A percentile compares a stretch with the other conserved stretches of the same genome.
These are phyloP conservation scores for Syngnathus typhle DNA, from an alignment of 2,113 vertebrate genomes.

Conservation along the genomic window DNA sequence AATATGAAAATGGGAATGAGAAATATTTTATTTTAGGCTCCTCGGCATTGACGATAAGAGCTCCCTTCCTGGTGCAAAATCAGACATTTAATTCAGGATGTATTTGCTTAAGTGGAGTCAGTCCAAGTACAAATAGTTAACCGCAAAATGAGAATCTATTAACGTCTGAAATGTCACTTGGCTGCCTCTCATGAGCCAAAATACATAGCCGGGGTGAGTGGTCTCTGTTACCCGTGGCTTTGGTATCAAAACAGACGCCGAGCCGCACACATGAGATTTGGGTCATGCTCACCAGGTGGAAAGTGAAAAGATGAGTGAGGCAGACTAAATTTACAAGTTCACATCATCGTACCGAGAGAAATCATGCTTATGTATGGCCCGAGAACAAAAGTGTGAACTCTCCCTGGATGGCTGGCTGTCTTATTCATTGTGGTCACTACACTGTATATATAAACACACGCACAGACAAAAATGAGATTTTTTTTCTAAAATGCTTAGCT, in stretches of 20 bases:
- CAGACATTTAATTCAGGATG: conserved; percentile 17
- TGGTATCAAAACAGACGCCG: conserved; percentile 55
- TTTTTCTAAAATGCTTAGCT: conserved; percentile 43
- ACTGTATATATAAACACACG: conserved; percentile 58
- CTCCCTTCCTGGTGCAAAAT: conserved; percentile 36
- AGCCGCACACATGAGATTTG: conserved; percentile 58
- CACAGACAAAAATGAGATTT: conserved; percentile 6
- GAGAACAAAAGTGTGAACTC: conserved; percentile 50
- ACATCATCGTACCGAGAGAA: conserved; percentile 58
- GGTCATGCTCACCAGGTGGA: conserved; percentile 71
- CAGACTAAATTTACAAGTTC: conserved; percentile 59
- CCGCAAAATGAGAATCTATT: conserved; percentile 45
- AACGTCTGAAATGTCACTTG: conserved; percentile 50
- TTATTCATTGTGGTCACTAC: conserved; percentile 57
- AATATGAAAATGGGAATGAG: conserved; percentile 4
- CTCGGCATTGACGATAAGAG: conserved; percentile 47
- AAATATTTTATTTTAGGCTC: conserved; percentile 54
- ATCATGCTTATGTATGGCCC: conserved; percentile 64
- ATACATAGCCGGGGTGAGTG: conserved; percentile 57
- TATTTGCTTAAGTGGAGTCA: conserved; percentile 38
- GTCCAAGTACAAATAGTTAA: conserved; percentile 45
- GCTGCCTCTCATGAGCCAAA: conserved; percentile 46
- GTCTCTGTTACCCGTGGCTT: conserved; percentile 65
- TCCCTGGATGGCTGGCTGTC: conserved; percentile 32
- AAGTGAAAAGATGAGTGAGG: conserved; percentile 62